A percentile compares a stretch with the other conserved stretches of the same genome.
Evolutionary conservation across 1,140 invertebrate genomes (phyloP).

Genomic region (Drosophila littoralis): DNA sequence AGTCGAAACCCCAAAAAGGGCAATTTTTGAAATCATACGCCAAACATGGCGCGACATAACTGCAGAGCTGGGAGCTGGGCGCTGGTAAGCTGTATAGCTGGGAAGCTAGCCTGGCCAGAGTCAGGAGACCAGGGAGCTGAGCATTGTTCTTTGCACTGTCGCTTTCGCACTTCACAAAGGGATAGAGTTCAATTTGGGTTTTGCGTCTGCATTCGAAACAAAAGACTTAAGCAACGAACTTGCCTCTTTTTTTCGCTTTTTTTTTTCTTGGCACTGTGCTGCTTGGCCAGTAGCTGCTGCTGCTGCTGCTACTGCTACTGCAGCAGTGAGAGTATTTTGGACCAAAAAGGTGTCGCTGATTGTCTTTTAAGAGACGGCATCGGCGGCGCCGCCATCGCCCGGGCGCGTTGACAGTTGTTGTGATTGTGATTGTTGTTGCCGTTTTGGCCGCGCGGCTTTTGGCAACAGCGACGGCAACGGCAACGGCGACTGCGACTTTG

Average conservation of each 20-base stretch:
- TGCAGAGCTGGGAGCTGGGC: slow-evolving; percentile 34
- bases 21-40: slow-evolving; percentile 83
- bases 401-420: slow-evolving; percentile 77
- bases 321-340: slow-evolving; percentile 76
- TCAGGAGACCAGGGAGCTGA: slow-evolving; percentile 30
- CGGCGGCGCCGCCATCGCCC: slow-evolving; percentile 73
- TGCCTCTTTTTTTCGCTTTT: slow-evolving; percentile 39
- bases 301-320: slow-evolving; percentile 12
- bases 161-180: slow-evolving; percentile 82
- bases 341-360: slow-evolving; percentile 84
- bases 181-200: slow-evolving; percentile 77
- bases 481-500: slow-evolving; percentile 4
- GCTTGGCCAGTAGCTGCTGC: slow-evolving; percentile 28
- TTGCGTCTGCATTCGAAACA: slow-evolving; percentile 78
- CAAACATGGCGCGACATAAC: slow-evolving; percentile 82
- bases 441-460: slow-evolving; percentile 32
- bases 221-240: slow-evolving; percentile 83
- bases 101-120: slow-evolving; percentile 1
- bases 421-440: slow-evolving; percentile 80
- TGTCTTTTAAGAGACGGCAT: slow-evolving; percentile 83
- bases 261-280: slow-evolving; percentile 7
- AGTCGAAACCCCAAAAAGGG: slow-evolving; percentile 83
- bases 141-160: slow-evolving; percentile 83
- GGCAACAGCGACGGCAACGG: slow-evolving; percentile 1
- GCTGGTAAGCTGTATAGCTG: slow-evolving; percentile 14